Evolutionary conservation across 2,113 vertebrate genomes (phyloP), one percentile per base, ranked within the genome.

Genomic region (Brienomyrus brachyistius): DNA sequence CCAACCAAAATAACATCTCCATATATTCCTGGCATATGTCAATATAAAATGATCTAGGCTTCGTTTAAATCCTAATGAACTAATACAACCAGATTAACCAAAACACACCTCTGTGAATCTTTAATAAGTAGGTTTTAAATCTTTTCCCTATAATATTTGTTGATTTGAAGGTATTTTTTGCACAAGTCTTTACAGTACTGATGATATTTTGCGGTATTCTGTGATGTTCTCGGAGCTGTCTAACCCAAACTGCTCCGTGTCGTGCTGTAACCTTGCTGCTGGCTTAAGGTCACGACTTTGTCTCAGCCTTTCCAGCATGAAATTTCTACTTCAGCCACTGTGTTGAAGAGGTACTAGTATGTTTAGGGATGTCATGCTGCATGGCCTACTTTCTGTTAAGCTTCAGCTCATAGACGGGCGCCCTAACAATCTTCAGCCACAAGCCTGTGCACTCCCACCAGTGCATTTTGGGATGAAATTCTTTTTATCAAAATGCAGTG

Each of bases 381-480:
- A 7, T 43, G 74, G 35, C 74, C 74, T 80, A 80, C 35, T 80
- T 80, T 43, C 74, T 43, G 31, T 43, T 43, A 19, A 43, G 74
- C 35, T 43, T 77, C n/a, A 40, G 27, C 31, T 40, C 70, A 77
- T 77, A 40, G 15, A 40, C 35, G 5, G 35, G 35, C 35, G 19
- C 35, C 74, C 17, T 80, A 43, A 80, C 74, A 80, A 40, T 80
- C 13, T 43, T 40, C 74, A 80, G 74, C 74, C 35, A 19, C 74
- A 80, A 43, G 35, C 74, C 74, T 43, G 35, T 80, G 74, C 15
- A 43, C 70, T 77, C 35, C 70, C 15, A 95, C 95, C 91, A 50
- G 45, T 19, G 21, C 96, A 95, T 95, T 95, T 95, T 96, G 91
- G 94, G 94, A 92, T 92, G 92, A 94, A 95, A 96, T 94, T 96